Evolutionary conservation across 2,113 vertebrate species (phyloP).

Genomic region (Laticauda laticaudata): DNA sequence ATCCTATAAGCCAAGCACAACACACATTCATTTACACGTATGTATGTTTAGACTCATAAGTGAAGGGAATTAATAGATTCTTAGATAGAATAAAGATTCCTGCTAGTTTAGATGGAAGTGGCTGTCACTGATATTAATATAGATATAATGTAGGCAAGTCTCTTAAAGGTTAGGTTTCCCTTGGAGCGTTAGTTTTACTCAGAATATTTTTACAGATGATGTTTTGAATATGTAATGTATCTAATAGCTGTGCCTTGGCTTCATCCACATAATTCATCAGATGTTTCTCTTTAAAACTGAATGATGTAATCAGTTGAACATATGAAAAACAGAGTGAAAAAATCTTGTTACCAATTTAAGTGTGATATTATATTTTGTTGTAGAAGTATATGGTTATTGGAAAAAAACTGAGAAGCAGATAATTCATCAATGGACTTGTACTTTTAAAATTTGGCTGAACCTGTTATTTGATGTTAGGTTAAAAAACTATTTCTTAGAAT

Average conservation of each 20-base stretch:
- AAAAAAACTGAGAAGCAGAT: not conserved
- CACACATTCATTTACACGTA: constrained; percentile 49
- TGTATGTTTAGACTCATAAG: constrained; percentile 52
- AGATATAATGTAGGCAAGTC: constrained; percentile 70
- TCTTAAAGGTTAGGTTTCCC: constrained; percentile 71
- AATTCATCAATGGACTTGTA: constrained; percentile 29
- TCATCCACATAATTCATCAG: constrained; percentile 72
- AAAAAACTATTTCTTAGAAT: constrained; percentile 4
- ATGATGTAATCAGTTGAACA: constrained; percentile 56
- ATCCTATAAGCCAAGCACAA: constrained; percentile 16
- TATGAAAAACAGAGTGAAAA: constrained; percentile 55
- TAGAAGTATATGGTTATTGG: constrained; percentile 12
- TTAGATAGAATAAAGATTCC: constrained; percentile 44
- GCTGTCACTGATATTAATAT: constrained; percentile 70
- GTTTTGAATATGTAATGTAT: constrained; percentile 70
- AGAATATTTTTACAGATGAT: constrained; percentile 70
- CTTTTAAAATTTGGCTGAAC: constrained; percentile 19
- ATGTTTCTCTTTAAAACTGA: constrained; percentile 63
- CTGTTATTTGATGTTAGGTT: constrained; percentile 3
- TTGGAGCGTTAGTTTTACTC: constrained; percentile 65
- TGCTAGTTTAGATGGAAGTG: constrained; percentile 69
- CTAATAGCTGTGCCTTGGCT: constrained; percentile 69
- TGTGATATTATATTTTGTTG: constrained; percentile 49
- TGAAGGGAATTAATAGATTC: constrained; percentile 56
- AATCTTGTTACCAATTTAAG: constrained; percentile 39